Base-by-base conservation (phyloP, 2,888 invertebrate species). In the Barypeithes pellucidus region DNA sequence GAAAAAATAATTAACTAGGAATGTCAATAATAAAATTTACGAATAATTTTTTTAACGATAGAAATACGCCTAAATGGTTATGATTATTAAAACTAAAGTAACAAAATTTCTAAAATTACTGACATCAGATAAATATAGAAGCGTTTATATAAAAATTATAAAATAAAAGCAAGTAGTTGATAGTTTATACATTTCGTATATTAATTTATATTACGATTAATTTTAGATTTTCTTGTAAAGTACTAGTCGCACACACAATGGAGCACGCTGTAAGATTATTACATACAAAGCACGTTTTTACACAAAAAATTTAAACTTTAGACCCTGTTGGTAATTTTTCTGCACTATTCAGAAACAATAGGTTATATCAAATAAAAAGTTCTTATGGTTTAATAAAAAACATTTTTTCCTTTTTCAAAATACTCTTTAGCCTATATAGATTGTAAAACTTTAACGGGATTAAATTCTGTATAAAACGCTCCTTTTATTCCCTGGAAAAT, bases 311-410 rank as follows among this genome's bases (percentile, higher is more conserved):
- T 50, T 65, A 33, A 36, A 24, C 36, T 39, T 66, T 66, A 66
- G 66, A 66, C 66, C 66, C 66, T 66, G 66, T 66, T n/a, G 54
- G 54, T 41, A 54, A 41, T 65, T 41, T 39, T 9, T 39, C 33
- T 33, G 60, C 22, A n/a, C 22, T 11, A 12, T 14, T 24, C n/a
- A 57, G 33, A 52, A 33, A 57, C 16, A 29, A 18, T 16, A 33
- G 36, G 2, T 16, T 14, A 57, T 16, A 43, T 29, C 7, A 29
- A 52, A 52, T 14, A 12, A 29, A 52, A 29, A 57, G 54, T 18
- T 57, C 33, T 29, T 33, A 57, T 18, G 12, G 14, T 57, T 33
- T 57, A 20, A 20, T 47, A 9, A 47, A 47, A n/a, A 5, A 24
- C 24, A 24, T 24, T 29, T 29, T 29, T 29, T 29, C 5, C 1